Base-by-base conservation (phyloP, 2,113 vertebrate genomes). In the Odobenus rosmarus region DNA sequence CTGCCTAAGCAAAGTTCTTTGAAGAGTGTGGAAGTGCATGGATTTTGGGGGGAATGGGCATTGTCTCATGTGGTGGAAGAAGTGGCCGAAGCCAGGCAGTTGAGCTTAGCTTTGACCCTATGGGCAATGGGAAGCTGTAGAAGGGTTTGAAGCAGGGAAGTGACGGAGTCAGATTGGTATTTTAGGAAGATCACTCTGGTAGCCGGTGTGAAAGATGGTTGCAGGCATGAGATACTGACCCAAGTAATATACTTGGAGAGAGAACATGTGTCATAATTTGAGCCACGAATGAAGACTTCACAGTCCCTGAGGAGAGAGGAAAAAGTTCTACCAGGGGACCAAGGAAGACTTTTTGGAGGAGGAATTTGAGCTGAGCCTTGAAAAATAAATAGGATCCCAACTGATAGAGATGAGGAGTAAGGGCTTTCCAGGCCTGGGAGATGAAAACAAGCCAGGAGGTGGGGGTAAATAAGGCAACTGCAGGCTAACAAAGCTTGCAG, bases 301-400 rank as follows among this genome's bases (percentile, higher is more conserved):
- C n/a, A 88, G 21, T 55, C 49, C 71, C 36, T 18, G n/a, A 93
- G 26, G 39, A 64, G 36, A 62, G 21, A 94, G 71, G 77, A 9
- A 77, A 16, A 74, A 81, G 71, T 96, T 95, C 67, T 76, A 33
- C 64, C 42, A 61, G 36, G 55, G 62, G 42, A 84, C 71, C 36
- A 84, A 93, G 55, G 69, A 88, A 96, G 61, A 80, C 85, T 81
- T 84, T 79, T 89, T 46, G n/a, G 61, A 84, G 39, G 81, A 67
- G 26, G 39, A 88, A 90, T 96, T 96, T 95, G 64, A 95, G 46
- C 31, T 84, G 61, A 94, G 24, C 61, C 83, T 94, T 97, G 80
- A 90, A 74, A 39, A 94, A 74, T 55, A 49, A 94, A 74, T 67
- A 88, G 28, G 51, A 90, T 94, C 92, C 74, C 69, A 80, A 55